Conservation (phyloP, 2,797 vertebrate genomes). For the Clarias platycephalus region DNA sequence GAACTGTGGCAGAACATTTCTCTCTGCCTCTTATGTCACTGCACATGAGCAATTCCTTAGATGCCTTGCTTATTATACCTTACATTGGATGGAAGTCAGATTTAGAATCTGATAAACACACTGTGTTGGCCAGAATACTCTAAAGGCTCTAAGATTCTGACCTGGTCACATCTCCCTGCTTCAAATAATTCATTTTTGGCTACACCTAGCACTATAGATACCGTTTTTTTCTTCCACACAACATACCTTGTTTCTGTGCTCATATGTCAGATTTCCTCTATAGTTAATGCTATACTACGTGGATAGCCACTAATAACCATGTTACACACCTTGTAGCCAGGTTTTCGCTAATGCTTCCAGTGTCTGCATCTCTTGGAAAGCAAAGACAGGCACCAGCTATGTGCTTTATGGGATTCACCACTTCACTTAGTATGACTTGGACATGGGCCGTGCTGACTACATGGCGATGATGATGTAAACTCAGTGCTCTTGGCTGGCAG, state of each 20-base stretch:
- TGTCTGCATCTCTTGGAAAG: not conserved
- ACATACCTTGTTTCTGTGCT: not conserved
- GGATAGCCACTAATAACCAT: not conserved
- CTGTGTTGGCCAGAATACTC: not conserved
- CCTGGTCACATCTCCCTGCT: not conserved
- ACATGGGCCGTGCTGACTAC: not conserved
- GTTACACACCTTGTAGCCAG: not conserved
- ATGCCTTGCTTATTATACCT: not conserved
- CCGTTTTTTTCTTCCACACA: not conserved
- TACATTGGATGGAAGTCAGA: not conserved
- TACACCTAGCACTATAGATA: not conserved
- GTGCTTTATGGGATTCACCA: not conserved
- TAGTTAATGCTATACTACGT: not conserved
- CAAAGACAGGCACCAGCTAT: too few species aligned
- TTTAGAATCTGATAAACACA: not conserved
- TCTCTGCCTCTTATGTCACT: not conserved
- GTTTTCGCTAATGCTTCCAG: not conserved
- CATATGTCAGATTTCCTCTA: not conserved
- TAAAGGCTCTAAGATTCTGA: not conserved
- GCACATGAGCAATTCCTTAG: not conserved
- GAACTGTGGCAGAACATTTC: not conserved
- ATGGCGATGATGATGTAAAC: not conserved
- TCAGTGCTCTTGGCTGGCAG: not conserved
- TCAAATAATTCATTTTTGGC: not conserved
- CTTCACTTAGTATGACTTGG: not conserved